Evolutionary conservation across 2,113 vertebrate genomes (phyloP).

Genomic region (Triplophysa rosa): DNA sequence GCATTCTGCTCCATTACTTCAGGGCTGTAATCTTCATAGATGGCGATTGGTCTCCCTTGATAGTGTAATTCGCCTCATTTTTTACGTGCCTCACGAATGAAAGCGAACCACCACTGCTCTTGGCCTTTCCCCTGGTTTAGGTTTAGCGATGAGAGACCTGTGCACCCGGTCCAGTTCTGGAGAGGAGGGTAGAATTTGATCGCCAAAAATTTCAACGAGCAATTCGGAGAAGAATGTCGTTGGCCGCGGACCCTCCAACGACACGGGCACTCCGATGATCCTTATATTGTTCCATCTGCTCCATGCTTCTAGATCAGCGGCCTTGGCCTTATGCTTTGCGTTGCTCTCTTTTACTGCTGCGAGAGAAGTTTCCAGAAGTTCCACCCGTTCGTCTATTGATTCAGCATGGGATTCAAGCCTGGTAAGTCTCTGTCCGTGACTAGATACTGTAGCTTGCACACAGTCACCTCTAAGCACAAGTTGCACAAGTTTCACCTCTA

Average conservation of each 20-base stretch:
- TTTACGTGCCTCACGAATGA: neutral
- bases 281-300: neutral
- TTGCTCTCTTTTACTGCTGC: neutral
- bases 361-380: neutral
- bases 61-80: neutral
- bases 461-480: too few relatives aligned
- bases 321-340: neutral
- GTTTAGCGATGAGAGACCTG: slow-evolving; percentile 1
- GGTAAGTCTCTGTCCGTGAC: neutral
- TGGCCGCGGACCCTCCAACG: neutral
- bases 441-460: neutral
- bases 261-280: neutral
- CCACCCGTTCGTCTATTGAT: neutral
- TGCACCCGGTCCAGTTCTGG: slow-evolving; percentile 19
- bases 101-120: neutral
- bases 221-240: slow-evolving; percentile 8
- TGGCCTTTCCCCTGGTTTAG: neutral
- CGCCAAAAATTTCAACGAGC: neutral
- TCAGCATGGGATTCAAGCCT: neutral
- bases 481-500: neutral
- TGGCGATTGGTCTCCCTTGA: neutral
- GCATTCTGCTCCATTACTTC: neutral
- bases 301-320: neutral
- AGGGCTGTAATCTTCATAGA: neutral
- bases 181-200: neutral